Percentiles rank a stretch among this genome's conserved stretches.
phyloP scores from a whole-genome alignment of 2,113 vertebrate genomes.

The Hassar affinis region DNA sequence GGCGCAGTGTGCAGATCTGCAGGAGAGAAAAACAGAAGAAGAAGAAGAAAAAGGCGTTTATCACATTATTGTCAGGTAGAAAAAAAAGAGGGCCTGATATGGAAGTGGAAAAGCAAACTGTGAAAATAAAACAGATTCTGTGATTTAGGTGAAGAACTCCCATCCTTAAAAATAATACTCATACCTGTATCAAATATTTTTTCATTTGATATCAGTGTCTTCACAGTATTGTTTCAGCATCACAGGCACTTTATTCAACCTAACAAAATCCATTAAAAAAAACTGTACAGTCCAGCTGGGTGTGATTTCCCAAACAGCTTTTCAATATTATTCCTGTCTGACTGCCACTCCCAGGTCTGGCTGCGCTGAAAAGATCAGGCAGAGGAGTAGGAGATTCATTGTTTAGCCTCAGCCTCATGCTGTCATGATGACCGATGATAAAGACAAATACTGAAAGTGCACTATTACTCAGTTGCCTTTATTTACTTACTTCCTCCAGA shows the following conservation, averaged over 20 bases:
- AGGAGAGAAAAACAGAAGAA: conserved; percentile 40
- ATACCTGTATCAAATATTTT: no score
- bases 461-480: neutral
- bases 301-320: conserved; percentile 44
- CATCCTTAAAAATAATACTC: neutral
- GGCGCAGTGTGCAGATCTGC: conserved; percentile 84
- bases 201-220: neutral
- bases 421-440: conserved; percentile 20
- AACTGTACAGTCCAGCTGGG: conserved; percentile 54
- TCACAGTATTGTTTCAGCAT: neutral
- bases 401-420: conserved; percentile 44
- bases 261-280: neutral
- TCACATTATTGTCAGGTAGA: neutral
- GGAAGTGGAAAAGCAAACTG: neutral
- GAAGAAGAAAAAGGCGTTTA: neutral
- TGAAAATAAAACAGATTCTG: neutral
- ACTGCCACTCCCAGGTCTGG: conserved; percentile 45
- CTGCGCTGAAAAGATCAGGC: conserved; percentile 42
- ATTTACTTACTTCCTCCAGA: neutral
- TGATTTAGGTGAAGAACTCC: neutral
- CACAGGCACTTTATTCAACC: neutral
- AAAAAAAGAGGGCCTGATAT: neutral
- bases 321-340: conserved; percentile 58
- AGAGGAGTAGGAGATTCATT: conserved; percentile 51
- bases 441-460: conserved; percentile 25